Evolutionary conservation across 1,140 invertebrate genomes (phyloP), one percentile per base, ranked within the genome.

Genomic region (Brachionus calyciflorus): DNA sequence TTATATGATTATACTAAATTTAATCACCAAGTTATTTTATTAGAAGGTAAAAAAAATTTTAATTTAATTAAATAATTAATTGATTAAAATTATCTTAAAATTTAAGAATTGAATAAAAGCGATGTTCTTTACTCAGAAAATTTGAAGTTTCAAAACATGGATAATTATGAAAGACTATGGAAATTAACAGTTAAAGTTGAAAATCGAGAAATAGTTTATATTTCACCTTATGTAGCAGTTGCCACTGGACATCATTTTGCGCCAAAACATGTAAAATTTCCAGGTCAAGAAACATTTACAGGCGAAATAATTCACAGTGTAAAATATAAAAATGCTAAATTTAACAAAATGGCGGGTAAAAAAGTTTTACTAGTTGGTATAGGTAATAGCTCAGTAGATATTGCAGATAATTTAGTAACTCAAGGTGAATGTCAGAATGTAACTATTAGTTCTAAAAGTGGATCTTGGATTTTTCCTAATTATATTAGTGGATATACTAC

Each of bases 351-450:
- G 76, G 80, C 75, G 37, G 82, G 80, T 12, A 82, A 84, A 68
- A 70, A 79, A 53, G 81, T 83, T 28, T 76, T 84, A 26, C 69
- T 84, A 7, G 81, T 84, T 65, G 83, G 83, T 21, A 83, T 84
- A 63, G 83, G 83, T 7, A 84, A 84, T 79, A 83, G 82, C 78
- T 82, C 81, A 55, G 82, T 84, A 2, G 83, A 84, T 79, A 80
- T 46, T 5, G 83, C 83, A 17, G 80, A 80, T 0, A 80, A 84
- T 65, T 81, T 80, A 78, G 81, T 81, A 9, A 79, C 79, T 40
- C 78, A 78, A 21, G 81, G 83, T 49, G 81, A 81, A 81, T 81
- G 81, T 77, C 79, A 79, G 30, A 79, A 80, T 46, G 82, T 83
- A 26, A 80, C 80, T 46, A 55, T 84, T 9, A 82, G 81, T 68